Evolutionary conservation across 2,888 invertebrate genomes (phyloP), one percentile per base, ranked within the genome.

Genomic region (Bursaphelenchus okinawaensis): DNA sequence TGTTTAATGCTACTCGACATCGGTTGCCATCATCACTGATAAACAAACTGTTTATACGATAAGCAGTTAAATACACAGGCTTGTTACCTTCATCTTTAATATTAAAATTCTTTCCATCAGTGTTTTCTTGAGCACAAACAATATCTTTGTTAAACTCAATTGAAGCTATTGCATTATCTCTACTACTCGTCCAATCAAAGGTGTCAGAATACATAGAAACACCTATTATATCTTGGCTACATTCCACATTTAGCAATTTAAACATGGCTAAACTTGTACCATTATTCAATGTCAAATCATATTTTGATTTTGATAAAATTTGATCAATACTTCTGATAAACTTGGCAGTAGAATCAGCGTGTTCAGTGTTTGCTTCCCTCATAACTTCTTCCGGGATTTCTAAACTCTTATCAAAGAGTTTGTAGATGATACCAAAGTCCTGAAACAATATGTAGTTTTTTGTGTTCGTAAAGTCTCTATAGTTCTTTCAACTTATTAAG

Each of bases 21-120:
- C 60, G 40, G 6, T 59, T 50, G 12, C 1, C 57, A 3, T 29
- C 23, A n/a, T n/a, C n/a, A n/a, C n/a, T n/a, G 50, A 59, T 9
- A 40, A 59, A 59, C 51, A 59, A 29, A 19, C 50, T 31, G 23
- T 31, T 59, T 4, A 55, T 59, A 52, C 60, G 40, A 24, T 59
- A 59, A 23, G 60, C 60, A 27, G 40, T 26, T 9, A 59, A 29
- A 20, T 55, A 59, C 12, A 59, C 31, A 3, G 60, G 52, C n/a
- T n/a, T n/a, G n/a, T n/a, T n/a, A n/a, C n/a, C n/a, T 29, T 40
- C n/a, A 4, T 40, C 40, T 40, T 40, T 40, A n/a, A n/a, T n/a
- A n/a, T n/a, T n/a, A n/a, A n/a, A n/a, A n/a, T n/a, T n/a, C n/a
- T n/a, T n/a, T n/a, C n/a, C n/a, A n/a, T n/a, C n/a, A n/a, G 3